Percentiles rank a stretch among this genome's conserved stretches.
Evolutionary conservation across 2,113 vertebrate genomes (phyloP).

Genomic region (Hypocryptadius cinnamomeus): DNA sequence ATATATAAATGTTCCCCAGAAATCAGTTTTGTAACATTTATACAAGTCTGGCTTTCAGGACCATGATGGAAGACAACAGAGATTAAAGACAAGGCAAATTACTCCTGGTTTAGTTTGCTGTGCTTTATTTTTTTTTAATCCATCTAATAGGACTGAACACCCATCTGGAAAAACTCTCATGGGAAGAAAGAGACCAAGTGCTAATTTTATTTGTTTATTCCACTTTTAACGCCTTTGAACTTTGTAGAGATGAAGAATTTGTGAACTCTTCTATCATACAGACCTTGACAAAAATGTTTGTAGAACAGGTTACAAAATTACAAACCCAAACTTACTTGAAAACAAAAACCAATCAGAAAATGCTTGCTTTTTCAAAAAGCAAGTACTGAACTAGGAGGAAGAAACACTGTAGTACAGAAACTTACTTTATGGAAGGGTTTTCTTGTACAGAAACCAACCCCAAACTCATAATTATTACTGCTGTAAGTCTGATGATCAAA

Average conservation of each 20-base stretch:
- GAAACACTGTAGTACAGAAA: background rate
- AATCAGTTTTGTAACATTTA: background rate
- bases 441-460: background rate
- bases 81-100: background rate
- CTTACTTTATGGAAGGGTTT: background rate
- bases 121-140: background rate
- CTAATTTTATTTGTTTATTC: background rate
- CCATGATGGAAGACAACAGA: background rate
- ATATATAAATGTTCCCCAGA: background rate
- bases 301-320: background rate
- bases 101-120: background rate
- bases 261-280: background rate
- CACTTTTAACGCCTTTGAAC: background rate
- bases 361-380: background rate
- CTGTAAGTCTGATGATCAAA: background rate
- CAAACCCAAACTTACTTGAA: background rate
- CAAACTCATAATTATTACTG: background rate
- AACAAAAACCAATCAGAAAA: background rate
- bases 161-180: background rate
- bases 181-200: background rate
- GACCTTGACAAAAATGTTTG: background rate
- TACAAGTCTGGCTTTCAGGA: background rate
- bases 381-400: background rate
- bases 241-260: background rate
- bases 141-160: background rate